phyloP scores from a whole-genome alignment of 1,140 invertebrate species.

The Belonocnema kinseyi region DNA sequence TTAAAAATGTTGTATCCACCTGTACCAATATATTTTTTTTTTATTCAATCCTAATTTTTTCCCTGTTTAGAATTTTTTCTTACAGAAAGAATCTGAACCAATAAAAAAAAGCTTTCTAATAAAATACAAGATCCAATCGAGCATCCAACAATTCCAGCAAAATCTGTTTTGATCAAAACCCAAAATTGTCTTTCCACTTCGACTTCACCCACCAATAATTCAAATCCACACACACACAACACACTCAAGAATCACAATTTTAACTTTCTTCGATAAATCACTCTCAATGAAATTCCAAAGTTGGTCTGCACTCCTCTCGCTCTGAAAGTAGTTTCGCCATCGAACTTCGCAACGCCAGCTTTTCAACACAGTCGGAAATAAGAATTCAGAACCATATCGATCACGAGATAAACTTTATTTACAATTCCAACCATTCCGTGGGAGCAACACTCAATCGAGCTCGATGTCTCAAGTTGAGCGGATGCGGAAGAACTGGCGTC shows the following conservation, averaged over 20 bases:
- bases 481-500: slow-evolving; percentile 54
- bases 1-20: too few species aligned
- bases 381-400: not conserved
- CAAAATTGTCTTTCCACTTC: slow-evolving; percentile 3
- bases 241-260: slow-evolving; percentile 19
- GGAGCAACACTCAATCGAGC: not conserved
- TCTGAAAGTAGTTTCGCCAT: slow-evolving; percentile 25
- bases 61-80: too few species aligned
- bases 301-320: not conserved
- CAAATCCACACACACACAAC: not conserved
- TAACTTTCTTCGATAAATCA: slow-evolving; percentile 30
- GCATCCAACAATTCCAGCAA: too few species aligned
- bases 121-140: too few species aligned
- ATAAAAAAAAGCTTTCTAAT: too few species aligned
- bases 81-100: too few species aligned
- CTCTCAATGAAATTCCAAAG: slow-evolving; percentile 24
- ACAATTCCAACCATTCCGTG: not conserved
- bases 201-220: not conserved
- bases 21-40: too few species aligned
- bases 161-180: too few species aligned
- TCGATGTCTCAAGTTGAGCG: not conserved
- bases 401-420: slow-evolving; percentile 26
- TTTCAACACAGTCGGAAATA: slow-evolving; percentile 4
- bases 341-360: not conserved
- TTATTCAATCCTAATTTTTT: too few species aligned